A percentile compares a stretch with the other conserved stretches of the same genome.
Evolutionary conservation across 64 coral and sea anemone genomes (phyloP).

Genomic region (Stichodactyla helianthus): DNA sequence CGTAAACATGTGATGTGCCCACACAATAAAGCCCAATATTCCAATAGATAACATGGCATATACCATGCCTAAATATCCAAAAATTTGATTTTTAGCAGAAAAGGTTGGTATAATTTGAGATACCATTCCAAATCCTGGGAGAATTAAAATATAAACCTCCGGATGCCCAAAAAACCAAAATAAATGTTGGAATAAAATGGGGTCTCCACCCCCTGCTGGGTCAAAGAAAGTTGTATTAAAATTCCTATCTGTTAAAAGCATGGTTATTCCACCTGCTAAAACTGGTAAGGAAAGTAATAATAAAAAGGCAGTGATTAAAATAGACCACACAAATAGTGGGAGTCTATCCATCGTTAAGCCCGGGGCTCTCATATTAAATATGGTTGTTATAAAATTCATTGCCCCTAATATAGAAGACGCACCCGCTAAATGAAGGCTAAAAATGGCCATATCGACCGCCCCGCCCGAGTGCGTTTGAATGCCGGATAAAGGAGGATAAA

Average conservation of each 20-base stretch:
- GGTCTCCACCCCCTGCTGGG: constrained; percentile 10
- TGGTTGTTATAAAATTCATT: constrained; percentile 37
- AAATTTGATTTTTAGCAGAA: constrained; percentile 25
- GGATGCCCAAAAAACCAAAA: constrained; percentile 52
- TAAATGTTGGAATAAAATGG: constrained; percentile 51
- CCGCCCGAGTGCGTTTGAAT: neutral
- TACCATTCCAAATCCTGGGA: constrained; percentile 42
- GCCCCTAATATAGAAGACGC: constrained; percentile 36
- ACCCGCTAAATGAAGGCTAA: constrained; percentile 37
- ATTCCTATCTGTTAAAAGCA: constrained; percentile 34
- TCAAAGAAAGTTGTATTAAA: constrained; percentile 43
- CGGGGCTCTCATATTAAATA: constrained; percentile 8
- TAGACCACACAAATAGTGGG: constrained; percentile 25
- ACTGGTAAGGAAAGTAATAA: constrained; percentile 8
- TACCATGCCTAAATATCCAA: constrained; percentile 32
- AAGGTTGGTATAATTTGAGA: constrained; percentile 33
- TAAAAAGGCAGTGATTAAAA: constrained; percentile 13
- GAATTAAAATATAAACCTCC: constrained; percentile 55
- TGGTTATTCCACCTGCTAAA: constrained; percentile 16
- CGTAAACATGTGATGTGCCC: constrained; percentile 38
- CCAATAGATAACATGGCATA: constrained; percentile 49
- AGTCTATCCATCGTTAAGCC: neutral
- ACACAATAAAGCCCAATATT: constrained; percentile 28
- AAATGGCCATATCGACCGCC: constrained; percentile 38
- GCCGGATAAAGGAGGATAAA: constrained; percentile 35